Conservation (phyloP, 1,140 invertebrate genomes). For the Solenopsis invicta region DNA sequence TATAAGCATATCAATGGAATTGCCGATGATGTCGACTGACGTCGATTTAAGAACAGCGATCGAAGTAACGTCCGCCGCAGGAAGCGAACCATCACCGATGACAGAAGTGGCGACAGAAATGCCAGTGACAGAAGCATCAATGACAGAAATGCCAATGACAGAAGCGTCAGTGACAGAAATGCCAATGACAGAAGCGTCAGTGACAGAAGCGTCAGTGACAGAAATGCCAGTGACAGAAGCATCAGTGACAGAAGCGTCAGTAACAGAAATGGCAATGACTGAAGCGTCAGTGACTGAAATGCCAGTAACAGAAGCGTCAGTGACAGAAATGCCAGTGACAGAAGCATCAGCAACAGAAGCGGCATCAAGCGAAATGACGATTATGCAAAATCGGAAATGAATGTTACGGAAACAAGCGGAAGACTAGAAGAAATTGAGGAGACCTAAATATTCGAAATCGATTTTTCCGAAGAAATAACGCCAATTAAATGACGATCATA, state of each 20-base stretch:
- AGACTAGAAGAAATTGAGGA: constrained; percentile 8
- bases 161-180: neutral
- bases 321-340: neutral
- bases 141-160: neutral
- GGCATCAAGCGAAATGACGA: neutral
- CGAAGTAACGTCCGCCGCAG: neutral
- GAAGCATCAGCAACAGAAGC: neutral
- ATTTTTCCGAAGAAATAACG: neutral
- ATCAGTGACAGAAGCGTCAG: no score
- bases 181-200: neutral
- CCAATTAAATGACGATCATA: constrained; percentile 43
- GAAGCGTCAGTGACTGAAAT: no score
- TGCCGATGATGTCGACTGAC: constrained; percentile 34
- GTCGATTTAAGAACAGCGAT: neutral
- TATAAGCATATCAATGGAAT: constrained; percentile 71
- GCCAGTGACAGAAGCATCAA: neutral
- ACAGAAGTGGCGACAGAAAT: neutral
- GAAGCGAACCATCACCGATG: neutral
- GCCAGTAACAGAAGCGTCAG: neutral
- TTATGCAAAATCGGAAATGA: constrained; percentile 36
- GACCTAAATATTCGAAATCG: neutral
- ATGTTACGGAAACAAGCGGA: neutral
- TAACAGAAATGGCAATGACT: no score
- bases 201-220: neutral
- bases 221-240: neutral